A percentile compares a stretch with the other conserved stretches of the same genome.
phyloP scores from a whole-genome alignment of 2,113 vertebrate species.

The Monarcha castaneiventris region DNA sequence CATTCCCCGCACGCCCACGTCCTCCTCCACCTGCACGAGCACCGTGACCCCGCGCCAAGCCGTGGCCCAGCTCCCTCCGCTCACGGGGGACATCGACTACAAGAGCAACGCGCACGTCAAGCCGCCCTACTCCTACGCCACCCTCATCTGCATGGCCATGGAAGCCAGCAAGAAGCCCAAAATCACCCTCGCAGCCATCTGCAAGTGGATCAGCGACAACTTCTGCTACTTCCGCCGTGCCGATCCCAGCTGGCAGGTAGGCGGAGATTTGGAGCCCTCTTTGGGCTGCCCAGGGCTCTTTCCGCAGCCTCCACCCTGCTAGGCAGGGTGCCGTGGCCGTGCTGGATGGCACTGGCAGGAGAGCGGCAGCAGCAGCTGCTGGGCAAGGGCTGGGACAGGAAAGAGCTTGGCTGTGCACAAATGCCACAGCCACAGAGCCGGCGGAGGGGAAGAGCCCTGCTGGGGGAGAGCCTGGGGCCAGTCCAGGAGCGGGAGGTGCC shows the following conservation, averaged over 20 bases:
- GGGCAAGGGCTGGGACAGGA: background rate
- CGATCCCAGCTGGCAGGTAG: constrained; percentile 93
- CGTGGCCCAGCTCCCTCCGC: constrained; percentile 69
- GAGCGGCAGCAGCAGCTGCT: rapidly evolving
- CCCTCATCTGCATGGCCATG: constrained; percentile 96
- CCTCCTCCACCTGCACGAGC: constrained; percentile 71
- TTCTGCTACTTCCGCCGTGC: constrained; percentile 91
- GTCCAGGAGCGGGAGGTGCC: background rate
- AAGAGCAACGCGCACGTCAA: constrained; percentile 80
- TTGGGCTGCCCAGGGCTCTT: background rate
- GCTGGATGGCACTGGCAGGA: background rate
- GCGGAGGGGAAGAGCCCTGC: background rate
- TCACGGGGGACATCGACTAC: constrained; percentile 84
- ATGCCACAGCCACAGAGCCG: rapidly evolving
- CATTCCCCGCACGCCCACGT: constrained; percentile 81
- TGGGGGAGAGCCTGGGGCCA: background rate
- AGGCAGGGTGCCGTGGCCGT: rapidly evolving
- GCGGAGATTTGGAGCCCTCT: background rate
- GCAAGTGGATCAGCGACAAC: constrained; percentile 95
- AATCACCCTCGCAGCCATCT: constrained; percentile 91
- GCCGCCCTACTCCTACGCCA: constrained; percentile 91
- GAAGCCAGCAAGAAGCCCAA: constrained; percentile 87
- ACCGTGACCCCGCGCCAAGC: background rate
- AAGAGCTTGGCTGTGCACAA: background rate
- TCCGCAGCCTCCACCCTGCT: rapidly evolving